These are phyloP conservation scores for Drosophila algonquin DNA, from an alignment of 2,888 invertebrate species.

Conservation along the genomic window DNA sequence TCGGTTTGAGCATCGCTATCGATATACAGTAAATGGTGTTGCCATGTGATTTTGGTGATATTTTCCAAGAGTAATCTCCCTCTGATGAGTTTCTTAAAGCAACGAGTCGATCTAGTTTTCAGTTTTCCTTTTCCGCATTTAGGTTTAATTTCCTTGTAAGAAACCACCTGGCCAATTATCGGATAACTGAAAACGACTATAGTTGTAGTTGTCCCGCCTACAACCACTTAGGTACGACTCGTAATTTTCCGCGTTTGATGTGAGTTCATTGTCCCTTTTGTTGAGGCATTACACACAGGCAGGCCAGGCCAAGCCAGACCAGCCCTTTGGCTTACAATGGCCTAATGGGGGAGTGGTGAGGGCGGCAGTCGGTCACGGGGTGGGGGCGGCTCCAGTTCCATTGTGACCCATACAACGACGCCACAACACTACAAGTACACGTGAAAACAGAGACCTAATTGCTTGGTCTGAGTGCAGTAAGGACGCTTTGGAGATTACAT, in stretches of 20 bases:
- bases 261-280: constrained; percentile 39
- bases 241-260: neutral
- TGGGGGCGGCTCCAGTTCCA: neutral
- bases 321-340: constrained; percentile 12
- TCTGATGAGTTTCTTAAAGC: too few relatives aligned
- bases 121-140: neutral
- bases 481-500: neutral
- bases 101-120: neutral
- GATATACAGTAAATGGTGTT: neutral
- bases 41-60: neutral
- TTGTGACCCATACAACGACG: neutral
- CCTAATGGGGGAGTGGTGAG: neutral
- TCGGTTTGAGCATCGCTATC: neutral
- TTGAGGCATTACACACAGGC: constrained; percentile 9
- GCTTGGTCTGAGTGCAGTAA: neutral
- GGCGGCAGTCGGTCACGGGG: neutral
- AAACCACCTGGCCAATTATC: neutral
- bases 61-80: too few relatives aligned
- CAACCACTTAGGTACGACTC: neutral
- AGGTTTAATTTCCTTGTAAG: neutral
- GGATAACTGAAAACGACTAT: constrained; percentile 8
- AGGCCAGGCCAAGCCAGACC: neutral
- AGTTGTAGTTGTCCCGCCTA: neutral
- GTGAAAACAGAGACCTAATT: neutral
- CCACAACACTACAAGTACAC: neutral